Conservation (phyloP, 2,113 vertebrate genomes). For the Pavo muticus region DNA sequence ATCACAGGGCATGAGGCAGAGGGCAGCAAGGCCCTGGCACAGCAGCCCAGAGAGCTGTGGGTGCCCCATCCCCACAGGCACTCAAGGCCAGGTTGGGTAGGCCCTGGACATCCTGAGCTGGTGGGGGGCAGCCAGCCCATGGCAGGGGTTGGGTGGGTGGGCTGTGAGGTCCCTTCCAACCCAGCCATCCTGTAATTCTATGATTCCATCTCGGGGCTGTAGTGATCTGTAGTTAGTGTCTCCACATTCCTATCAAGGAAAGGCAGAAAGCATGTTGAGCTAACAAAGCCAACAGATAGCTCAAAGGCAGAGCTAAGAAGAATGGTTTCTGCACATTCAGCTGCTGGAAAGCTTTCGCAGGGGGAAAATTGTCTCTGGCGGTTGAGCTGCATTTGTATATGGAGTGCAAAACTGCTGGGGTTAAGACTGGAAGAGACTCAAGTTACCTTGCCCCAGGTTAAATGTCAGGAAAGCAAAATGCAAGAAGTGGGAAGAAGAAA, state of each 20-base stretch:
- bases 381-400: conserved; percentile 21
- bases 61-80: background rate
- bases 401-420: conserved; percentile 22
- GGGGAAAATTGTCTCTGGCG: conserved; percentile 38
- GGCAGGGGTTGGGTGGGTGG: background rate
- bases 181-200: background rate
- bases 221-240: background rate
- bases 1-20: background rate
- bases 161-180: background rate
- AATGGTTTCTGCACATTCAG: conserved; percentile 16
- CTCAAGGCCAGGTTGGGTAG: background rate
- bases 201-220: background rate
- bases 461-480: background rate
- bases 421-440: conserved; percentile 20
- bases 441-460: conserved; percentile 21
- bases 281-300: conserved; percentile 39
- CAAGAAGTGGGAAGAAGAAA: background rate
- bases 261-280: background rate
- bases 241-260: conserved; percentile 2
- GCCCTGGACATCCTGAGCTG: background rate
- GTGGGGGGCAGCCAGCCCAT: background rate
- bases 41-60: background rate
- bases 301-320: conserved; percentile 29
- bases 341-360: conserved; percentile 42
- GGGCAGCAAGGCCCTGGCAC: background rate